A percentile compares a stretch with the other conserved stretches of the same genome.
Conservation (phyloP, 35 echinoderm and acorn worm genomes). For the Lytechinus variegatus region DNA sequence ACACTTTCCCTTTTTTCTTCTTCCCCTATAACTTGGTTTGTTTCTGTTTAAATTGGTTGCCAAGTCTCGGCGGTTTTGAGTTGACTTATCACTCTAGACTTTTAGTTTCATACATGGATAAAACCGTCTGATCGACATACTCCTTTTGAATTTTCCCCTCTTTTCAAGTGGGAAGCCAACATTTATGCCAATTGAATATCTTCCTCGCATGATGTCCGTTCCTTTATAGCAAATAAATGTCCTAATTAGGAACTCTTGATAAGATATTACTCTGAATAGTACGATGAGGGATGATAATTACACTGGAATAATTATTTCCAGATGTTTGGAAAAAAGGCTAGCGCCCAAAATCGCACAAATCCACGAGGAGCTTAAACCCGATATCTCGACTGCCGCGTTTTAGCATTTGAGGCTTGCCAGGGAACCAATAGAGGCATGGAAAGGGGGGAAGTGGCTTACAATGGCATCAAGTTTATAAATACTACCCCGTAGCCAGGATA, state of each 20-base stretch:
- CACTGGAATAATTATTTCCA: neutral
- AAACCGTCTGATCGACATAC: neutral
- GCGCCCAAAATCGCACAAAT: neutral
- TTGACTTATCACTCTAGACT: neutral
- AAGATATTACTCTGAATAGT: neutral
- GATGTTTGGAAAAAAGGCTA: neutral
- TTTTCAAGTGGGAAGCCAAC: neutral
- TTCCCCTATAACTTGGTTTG: neutral
- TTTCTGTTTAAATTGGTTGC: slow-evolving; percentile 18
- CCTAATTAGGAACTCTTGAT: neutral
- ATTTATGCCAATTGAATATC: neutral
- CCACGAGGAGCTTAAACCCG: neutral
- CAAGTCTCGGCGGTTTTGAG: neutral
- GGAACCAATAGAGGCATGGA: neutral
- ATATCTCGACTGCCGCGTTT: neutral
- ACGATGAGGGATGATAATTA: neutral
- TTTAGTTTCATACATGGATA: neutral
- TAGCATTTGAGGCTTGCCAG: neutral
- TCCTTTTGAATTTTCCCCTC: neutral
- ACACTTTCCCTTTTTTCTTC: neutral
- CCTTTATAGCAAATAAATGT: neutral
- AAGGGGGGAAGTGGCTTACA: neutral
- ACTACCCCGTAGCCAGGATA: slow-evolving; percentile 12
- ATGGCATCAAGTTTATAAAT: slow-evolving; percentile 34
- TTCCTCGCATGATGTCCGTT: neutral